Evolutionary conservation across 2,797 vertebrate genomes (phyloP).

Genomic region (Galaxias olidus): DNA sequence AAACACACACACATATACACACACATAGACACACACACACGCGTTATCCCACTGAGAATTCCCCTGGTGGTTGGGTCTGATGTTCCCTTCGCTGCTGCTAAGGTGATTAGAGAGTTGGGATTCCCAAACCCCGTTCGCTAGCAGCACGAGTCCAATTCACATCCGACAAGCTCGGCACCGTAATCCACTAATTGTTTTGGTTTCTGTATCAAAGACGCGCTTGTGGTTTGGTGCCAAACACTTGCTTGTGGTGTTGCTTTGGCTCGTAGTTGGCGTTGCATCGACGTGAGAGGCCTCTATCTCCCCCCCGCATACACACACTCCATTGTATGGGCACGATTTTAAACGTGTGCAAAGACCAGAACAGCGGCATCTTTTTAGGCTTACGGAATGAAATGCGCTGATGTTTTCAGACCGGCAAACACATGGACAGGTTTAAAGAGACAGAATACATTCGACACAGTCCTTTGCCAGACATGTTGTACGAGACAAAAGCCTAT

Average conservation of each 20-base stretch:
- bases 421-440: too few species aligned
- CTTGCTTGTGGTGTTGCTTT: not conserved
- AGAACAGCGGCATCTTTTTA: not conserved
- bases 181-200: conserved; percentile 12
- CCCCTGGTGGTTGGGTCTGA: not conserved
- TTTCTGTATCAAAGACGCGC: conserved; percentile 5
- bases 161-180: not conserved
- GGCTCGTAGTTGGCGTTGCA: not conserved
- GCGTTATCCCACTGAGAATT: not conserved
- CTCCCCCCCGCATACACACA: not conserved
- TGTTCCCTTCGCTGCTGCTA: conserved; percentile 1
- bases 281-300: not conserved
- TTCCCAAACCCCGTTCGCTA: not conserved
- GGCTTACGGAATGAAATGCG: not conserved
- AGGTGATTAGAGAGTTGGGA: conserved; percentile 1
- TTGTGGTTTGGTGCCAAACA: not conserved
- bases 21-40: conserved; percentile 11
- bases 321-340: not conserved
- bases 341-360: not conserved
- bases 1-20: conserved; percentile 13
- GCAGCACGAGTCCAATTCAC: conserved; percentile 1
- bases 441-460: too few species aligned
- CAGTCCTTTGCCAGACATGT: too few species aligned
- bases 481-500: too few species aligned
- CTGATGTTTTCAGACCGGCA: too few species aligned